Conservation (phyloP, 2,888 invertebrate species). For the Phasia obesa region DNA sequence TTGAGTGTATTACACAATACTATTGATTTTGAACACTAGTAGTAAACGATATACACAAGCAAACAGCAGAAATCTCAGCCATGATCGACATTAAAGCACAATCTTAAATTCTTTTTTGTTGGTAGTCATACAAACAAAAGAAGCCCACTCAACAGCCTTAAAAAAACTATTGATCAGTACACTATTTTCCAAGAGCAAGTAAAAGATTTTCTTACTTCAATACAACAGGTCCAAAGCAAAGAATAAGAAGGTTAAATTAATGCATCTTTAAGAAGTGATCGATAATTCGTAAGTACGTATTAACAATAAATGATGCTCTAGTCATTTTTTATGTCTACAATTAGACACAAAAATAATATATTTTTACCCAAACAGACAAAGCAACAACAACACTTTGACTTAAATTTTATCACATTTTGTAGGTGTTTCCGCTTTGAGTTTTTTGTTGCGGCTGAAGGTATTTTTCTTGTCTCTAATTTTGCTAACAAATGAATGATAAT, state of each 20-base stretch:
- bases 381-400: neutral
- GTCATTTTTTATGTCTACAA: slow-evolving; percentile 30
- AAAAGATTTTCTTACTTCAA: slow-evolving; percentile 3
- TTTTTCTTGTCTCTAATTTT: slow-evolving; percentile 35
- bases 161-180: neutral
- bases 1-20: slow-evolving; percentile 10
- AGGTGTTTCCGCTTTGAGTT: slow-evolving; percentile 56
- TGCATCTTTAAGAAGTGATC: slow-evolving; percentile 48
- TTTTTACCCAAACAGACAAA: slow-evolving; percentile 5
- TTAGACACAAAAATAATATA: slow-evolving; percentile 27
- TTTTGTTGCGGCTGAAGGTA: neutral
- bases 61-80: slow-evolving; percentile 37
- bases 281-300: slow-evolving; percentile 51
- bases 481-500: slow-evolving; percentile 50
- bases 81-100: slow-evolving; percentile 40
- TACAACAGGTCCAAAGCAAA: neutral
- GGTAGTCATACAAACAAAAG: neutral
- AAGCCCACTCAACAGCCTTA: neutral
- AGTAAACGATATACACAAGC: slow-evolving; percentile 5
- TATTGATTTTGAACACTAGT: slow-evolving; percentile 28
- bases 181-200: neutral
- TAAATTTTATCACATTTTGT: slow-evolving; percentile 59
- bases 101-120: neutral
- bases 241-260: slow-evolving; percentile 6
- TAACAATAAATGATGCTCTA: slow-evolving; percentile 48